Evolutionary conservation across 2,888 invertebrate genomes (phyloP).

Genomic region (Ornithoptera alexandrae): DNA sequence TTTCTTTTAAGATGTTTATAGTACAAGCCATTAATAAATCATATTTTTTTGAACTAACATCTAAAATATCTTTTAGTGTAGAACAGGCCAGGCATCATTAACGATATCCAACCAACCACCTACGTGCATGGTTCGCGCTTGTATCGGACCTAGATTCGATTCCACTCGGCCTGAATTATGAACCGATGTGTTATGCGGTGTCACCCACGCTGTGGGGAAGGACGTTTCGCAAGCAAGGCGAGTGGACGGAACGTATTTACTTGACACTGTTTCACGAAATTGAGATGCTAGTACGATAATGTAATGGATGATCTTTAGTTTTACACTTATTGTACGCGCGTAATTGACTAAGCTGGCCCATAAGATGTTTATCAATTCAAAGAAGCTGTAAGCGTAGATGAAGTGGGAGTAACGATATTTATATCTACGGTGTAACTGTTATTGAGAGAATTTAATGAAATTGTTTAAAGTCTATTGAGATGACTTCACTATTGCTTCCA

Average conservation of each 20-base stretch:
- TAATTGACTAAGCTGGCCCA: background rate
- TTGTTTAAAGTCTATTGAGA: too few relatives aligned
- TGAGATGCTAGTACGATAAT: constrained; percentile 8
- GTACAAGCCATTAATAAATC: too few relatives aligned
- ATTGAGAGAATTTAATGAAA: too few relatives aligned
- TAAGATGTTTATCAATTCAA: background rate
- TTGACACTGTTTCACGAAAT: constrained; percentile 25
- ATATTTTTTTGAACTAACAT: too few relatives aligned
- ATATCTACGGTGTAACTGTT: too few relatives aligned
- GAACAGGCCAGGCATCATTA: too few relatives aligned
- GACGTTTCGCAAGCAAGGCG: constrained; percentile 3
- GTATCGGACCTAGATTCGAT: constrained; percentile 6
- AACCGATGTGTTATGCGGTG: background rate
- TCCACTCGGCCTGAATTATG: constrained; percentile 15
- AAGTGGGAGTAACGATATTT: too few relatives aligned
- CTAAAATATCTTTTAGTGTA: too few relatives aligned
- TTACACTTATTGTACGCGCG: background rate
- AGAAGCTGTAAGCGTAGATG: background rate
- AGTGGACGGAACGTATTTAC: constrained; percentile 10
- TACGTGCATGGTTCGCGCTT: background rate
- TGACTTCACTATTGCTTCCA: too few relatives aligned
- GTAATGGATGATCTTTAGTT: constrained; percentile 3
- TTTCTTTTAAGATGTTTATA: too few relatives aligned
- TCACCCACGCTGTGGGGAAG: constrained; percentile 15
- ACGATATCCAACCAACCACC: background rate